Evolutionary conservation across 1,140 invertebrate species (phyloP), one percentile per base, ranked within the genome.

Genomic region (Drosophila obscura): DNA sequence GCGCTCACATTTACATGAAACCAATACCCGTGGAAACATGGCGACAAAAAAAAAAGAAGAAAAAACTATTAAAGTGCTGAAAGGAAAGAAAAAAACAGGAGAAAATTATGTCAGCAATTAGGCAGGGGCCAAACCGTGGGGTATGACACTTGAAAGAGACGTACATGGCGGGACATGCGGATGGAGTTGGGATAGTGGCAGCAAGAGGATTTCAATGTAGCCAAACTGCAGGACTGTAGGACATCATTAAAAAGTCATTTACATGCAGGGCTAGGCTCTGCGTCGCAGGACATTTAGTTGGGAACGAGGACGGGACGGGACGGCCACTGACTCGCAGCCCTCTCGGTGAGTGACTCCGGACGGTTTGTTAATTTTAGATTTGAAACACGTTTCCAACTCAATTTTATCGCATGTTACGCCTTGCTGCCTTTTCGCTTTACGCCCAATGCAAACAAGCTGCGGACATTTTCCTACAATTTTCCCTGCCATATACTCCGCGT

Each of bases 401-500:
- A 89, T 89, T 89, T 89, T 89, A 89, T 89, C 84, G 84, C 84
- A 89, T 89, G 84, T 89, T 90, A 89, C 84, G 84, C 84, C 85
- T 78, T 84, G 84, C 72, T 90, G 84, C 73, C 80, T 88, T 62
- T 87, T 82, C 83, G 83, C 83, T 79, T 73, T 79, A 76, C 48
- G 67, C 64, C 71, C 31, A 57, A 61, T 45, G 73, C 51, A 75
- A 66, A 77, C 63, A 60, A 67, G 31, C 77, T 66, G 60, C 26
- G 48, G 50, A 53, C 56, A 39, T 65, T 53, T 44, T 5, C 53
- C 28, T 46, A 35, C 58, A 19, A 59, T 26, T 22, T 64, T 35
- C 15, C 16, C 13, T 13, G 1, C 35, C 35, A 35, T 35, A 35
- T 9, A 35, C 35, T 11, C 11, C 31, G 2, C 2, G 35, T 13